Evolutionary conservation across 2,797 vertebrate genomes (phyloP).

Genomic region (Ptychadena robeensis): DNA sequence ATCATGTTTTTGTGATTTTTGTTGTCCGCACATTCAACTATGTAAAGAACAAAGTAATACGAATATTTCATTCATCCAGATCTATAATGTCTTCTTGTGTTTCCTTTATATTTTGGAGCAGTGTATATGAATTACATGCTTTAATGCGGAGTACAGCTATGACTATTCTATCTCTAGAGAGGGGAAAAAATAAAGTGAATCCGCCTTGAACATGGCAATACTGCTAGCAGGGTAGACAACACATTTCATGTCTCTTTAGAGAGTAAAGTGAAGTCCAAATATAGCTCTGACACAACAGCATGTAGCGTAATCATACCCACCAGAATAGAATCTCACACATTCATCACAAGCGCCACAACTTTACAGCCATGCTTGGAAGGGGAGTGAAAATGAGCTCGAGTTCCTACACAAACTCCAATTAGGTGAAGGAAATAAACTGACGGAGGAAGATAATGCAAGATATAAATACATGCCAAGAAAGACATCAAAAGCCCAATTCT

Average conservation of each 20-base stretch:
- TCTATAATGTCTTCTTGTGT: too few species aligned
- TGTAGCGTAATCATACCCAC: slow-evolving; percentile 43
- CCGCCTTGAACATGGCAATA: neutral
- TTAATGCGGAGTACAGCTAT: neutral
- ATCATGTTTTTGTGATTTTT: too few species aligned
- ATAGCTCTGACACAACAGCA: slow-evolving; percentile 49
- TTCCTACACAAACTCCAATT: slow-evolving; percentile 27
- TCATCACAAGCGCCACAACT: slow-evolving; percentile 10
- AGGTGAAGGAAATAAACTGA: neutral
- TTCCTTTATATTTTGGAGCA: neutral
- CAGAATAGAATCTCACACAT: slow-evolving; percentile 39
- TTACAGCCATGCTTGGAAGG: slow-evolving; percentile 14
- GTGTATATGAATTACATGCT: neutral
- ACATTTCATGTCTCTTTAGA: slow-evolving; percentile 41
- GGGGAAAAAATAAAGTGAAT: slow-evolving; percentile 13
- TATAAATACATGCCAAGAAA: slow-evolving; percentile 13
- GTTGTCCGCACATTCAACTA: too few species aligned
- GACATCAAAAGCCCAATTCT: neutral
- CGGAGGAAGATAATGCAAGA: neutral
- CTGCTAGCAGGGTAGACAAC: slow-evolving; percentile 13
- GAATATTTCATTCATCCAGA: too few species aligned
- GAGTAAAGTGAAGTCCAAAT: slow-evolving; percentile 45
- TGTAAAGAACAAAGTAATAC: too few species aligned
- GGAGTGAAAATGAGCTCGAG: slow-evolving; percentile 24
- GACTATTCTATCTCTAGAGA: neutral